These are phyloP conservation scores for Dolichotis patagonum DNA, from an alignment of 2,113 vertebrate genomes.

Conservation along the genomic window DNA sequence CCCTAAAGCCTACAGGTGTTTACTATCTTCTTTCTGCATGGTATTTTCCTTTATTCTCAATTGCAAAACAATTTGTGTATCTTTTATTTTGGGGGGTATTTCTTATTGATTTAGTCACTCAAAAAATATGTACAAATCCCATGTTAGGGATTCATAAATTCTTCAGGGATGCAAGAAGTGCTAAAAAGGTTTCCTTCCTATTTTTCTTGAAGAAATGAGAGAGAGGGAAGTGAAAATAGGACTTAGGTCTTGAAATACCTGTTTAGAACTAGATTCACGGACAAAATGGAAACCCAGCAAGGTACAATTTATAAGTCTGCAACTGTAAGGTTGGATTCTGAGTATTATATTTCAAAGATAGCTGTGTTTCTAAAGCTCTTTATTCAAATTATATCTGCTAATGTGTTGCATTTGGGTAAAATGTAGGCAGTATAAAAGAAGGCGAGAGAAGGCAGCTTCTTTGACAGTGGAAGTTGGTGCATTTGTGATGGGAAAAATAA, in stretches of 20 bases:
- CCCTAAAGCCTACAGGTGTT: neutral
- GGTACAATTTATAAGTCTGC: neutral
- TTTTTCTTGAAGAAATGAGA: neutral
- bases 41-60: neutral
- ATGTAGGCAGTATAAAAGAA: no score
- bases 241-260: neutral
- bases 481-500: neutral
- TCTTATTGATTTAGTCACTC: neutral
- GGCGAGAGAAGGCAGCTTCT: neutral
- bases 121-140: neutral
- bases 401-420: neutral
- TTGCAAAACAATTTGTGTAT: fast-evolving
- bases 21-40: neutral
- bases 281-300: neutral
- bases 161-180: neutral
- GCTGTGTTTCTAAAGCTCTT: neutral
- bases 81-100: neutral
- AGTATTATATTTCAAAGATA: neutral
- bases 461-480: neutral
- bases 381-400: neutral
- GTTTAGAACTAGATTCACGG: neutral
- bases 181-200: neutral
- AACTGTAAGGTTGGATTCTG: neutral
- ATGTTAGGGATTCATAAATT: neutral
- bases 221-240: neutral